Conservation (phyloP, 2,113 vertebrate species). For the Cinclus mexicanus region DNA sequence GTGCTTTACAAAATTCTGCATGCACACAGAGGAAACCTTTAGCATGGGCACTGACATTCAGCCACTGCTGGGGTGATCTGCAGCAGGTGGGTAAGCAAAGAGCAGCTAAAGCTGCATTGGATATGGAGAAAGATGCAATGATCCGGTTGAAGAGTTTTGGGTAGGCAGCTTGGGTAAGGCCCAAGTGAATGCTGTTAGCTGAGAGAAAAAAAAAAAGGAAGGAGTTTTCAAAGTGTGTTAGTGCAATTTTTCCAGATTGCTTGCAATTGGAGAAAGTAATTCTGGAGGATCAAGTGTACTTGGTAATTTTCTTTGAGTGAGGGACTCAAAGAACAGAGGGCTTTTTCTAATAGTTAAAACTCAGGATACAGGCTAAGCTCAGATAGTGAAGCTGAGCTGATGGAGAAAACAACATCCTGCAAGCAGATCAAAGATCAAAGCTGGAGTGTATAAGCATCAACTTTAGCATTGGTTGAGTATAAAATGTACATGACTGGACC, state of each 20-base stretch:
- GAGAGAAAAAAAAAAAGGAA: not conserved
- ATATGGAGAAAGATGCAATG: not conserved
- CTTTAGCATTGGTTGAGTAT: not conserved
- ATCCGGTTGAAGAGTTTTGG: not conserved
- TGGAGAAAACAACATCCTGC: not conserved
- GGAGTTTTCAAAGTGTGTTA: not conserved
- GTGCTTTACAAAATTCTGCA: not conserved
- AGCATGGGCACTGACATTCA: not conserved
- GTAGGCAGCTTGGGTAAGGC: not conserved
- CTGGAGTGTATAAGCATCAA: not conserved
- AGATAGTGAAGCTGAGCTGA: not conserved
- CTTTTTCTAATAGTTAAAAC: not conserved
- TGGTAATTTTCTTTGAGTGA: not conserved
- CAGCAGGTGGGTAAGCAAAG: not conserved
- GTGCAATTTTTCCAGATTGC: not conserved
- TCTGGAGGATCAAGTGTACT: not conserved
- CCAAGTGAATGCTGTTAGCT: not conserved
- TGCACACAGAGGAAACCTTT: not conserved
- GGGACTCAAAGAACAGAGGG: not conserved
- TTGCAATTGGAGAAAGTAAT: not conserved
- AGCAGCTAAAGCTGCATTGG: not conserved
- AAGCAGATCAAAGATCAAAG: not conserved
- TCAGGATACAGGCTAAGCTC: not conserved
- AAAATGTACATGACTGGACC: not conserved
- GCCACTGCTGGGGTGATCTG: not conserved